Evolutionary conservation across 1,140 invertebrate species (phyloP).

Genomic region (Drosophila quadrilineata): DNA sequence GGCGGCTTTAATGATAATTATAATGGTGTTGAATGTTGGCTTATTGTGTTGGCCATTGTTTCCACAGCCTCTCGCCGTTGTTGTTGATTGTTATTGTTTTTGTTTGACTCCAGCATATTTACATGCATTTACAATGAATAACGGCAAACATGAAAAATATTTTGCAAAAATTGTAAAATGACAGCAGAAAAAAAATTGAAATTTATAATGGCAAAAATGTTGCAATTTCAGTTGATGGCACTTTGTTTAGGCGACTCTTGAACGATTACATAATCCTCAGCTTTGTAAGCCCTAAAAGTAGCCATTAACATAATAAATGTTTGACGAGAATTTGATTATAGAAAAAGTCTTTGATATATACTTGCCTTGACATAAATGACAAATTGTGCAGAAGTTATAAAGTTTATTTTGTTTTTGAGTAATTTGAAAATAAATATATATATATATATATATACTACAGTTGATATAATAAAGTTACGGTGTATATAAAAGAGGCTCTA

Average conservation of each 20-base stretch:
- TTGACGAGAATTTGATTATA: no score
- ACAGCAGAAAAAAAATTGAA: background rate
- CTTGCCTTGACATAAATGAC: no score
- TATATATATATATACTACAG: no score
- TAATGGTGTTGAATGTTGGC: constrained; percentile 29
- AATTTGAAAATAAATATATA: no score
- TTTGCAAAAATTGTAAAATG: constrained; percentile 11
- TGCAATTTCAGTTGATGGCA: background rate
- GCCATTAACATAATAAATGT: constrained; percentile 1
- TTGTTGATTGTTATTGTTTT: constrained; percentile 4
- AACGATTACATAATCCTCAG: background rate
- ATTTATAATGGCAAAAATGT: constrained; percentile 5
- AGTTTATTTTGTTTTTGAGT: no score
- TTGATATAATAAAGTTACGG: no score
- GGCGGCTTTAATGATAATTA: constrained; percentile 45
- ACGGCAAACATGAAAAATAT: background rate
- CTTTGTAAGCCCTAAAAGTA: background rate
- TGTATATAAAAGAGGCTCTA: no score
- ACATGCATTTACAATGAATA: constrained; percentile 20
- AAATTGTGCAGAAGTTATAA: no score
- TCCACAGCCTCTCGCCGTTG: background rate
- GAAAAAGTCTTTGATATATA: no score
- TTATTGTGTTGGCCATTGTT: background rate
- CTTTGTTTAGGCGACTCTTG: background rate
- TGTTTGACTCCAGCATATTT: background rate